Evolutionary conservation across 2,797 vertebrate genomes (phyloP).

Genomic region (Halcyon badia): DNA sequence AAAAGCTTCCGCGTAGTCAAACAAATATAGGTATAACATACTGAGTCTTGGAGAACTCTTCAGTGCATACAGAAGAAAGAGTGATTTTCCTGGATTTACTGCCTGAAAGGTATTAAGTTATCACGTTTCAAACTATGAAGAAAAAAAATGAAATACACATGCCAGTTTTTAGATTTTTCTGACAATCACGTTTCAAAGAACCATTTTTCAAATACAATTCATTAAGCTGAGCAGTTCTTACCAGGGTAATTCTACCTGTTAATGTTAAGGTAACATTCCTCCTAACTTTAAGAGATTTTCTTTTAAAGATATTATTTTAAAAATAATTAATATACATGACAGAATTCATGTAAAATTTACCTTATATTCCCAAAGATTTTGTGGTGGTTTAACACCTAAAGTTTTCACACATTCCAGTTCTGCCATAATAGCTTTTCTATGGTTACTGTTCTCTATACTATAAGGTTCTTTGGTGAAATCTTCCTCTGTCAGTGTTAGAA

Average conservation of each 20-base stretch:
- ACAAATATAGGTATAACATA: slow-evolving; percentile 86
- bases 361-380: slow-evolving; percentile 98
- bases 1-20: slow-evolving; percentile 93
- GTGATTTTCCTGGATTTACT: slow-evolving; percentile 91
- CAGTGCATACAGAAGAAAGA: slow-evolving; percentile 92
- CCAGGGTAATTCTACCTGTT: not conserved
- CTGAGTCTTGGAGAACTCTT: slow-evolving; percentile 89
- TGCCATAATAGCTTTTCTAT: slow-evolving; percentile 86
- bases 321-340: not conserved
- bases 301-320: not conserved
- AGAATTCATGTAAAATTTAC: slow-evolving; percentile 66
- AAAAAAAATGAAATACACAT: not conserved
- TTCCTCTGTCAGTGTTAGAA: slow-evolving; percentile 90
- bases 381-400: slow-evolving; percentile 91
- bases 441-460: slow-evolving; percentile 87
- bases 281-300: not conserved
- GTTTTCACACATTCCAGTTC: slow-evolving; percentile 89
- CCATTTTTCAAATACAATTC: not conserved
- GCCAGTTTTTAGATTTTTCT: not conserved
- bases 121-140: not conserved
- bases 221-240: not conserved
- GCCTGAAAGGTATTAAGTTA: slow-evolving; percentile 81
- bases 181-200: not conserved
- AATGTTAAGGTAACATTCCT: not conserved
- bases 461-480: slow-evolving; percentile 88